phyloP scores from a whole-genome alignment of 1,140 invertebrate genomes.

The Sminthurinus signatus region DNA sequence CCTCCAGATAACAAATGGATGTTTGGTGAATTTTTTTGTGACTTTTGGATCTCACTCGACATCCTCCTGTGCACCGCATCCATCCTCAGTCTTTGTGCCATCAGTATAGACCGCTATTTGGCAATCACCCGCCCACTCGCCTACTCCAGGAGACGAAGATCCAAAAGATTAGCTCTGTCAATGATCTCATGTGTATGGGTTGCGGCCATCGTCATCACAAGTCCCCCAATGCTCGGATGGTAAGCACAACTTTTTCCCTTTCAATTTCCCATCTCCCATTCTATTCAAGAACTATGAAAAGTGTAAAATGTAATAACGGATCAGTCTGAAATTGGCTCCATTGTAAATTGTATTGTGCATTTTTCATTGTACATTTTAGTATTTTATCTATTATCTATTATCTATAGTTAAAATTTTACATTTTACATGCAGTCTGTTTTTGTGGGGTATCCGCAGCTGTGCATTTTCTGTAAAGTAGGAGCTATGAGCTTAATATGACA shows the following conservation, averaged over 20 bases:
- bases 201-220: constrained; percentile 44
- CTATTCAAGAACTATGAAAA: too few relatives aligned
- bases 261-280: too few relatives aligned
- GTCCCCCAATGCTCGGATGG: constrained; percentile 65
- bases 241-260: constrained; percentile 48
- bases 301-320: too few relatives aligned
- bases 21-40: constrained; percentile 46
- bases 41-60: constrained; percentile 84
- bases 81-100: constrained; percentile 59
- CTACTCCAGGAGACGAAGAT: constrained; percentile 54
- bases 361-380: too few relatives aligned
- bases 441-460: too few relatives aligned
- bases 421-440: too few relatives aligned
- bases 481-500: too few relatives aligned
- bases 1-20: constrained; percentile 42
- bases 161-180: constrained; percentile 51
- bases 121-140: constrained; percentile 60
- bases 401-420: too few relatives aligned
- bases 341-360: too few relatives aligned
- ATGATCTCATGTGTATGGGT: constrained; percentile 56
- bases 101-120: constrained; percentile 53
- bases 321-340: too few relatives aligned
- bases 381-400: too few relatives aligned
- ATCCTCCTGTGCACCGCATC: constrained; percentile 81
- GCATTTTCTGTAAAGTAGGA: too few relatives aligned